Conservation (phyloP, 2,797 vertebrate species). For the Hoplostethus atlanticus region DNA sequence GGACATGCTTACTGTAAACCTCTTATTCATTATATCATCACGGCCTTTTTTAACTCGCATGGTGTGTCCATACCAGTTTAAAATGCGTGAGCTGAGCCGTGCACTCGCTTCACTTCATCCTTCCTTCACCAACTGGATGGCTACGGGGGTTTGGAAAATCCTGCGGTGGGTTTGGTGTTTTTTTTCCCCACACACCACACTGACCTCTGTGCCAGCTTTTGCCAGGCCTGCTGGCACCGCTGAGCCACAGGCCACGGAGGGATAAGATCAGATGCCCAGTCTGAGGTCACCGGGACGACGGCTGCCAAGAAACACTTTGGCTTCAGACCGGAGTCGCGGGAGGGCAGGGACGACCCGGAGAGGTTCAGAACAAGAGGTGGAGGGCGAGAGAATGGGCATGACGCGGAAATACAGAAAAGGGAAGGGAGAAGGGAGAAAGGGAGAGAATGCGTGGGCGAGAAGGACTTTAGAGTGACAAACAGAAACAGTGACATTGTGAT, state of each 20-base stretch:
- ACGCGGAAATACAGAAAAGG: background rate
- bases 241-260: no score
- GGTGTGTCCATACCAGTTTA: conserved; percentile 1
- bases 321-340: background rate
- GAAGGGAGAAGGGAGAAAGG: background rate
- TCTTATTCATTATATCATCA: conserved; percentile 16
- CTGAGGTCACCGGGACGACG: background rate
- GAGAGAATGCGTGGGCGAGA: no score
- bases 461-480: background rate
- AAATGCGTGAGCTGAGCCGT: conserved; percentile 9
- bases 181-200: background rate
- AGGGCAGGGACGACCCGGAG: background rate
- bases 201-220: background rate
- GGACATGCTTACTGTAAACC: conserved; percentile 49
- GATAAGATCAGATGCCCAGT: background rate
- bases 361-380: background rate
- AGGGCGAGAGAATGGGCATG: background rate
- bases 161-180: background rate
- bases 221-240: background rate
- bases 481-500: conserved; percentile 5
- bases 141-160: background rate
- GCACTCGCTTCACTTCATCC: conserved; percentile 20
- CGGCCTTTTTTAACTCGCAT: conserved; percentile 8
- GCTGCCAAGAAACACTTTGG: background rate
- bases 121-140: background rate